Evolutionary conservation across 2,113 vertebrate genomes (phyloP).

Genomic region (Petrocephalus microphthalmus): DNA sequence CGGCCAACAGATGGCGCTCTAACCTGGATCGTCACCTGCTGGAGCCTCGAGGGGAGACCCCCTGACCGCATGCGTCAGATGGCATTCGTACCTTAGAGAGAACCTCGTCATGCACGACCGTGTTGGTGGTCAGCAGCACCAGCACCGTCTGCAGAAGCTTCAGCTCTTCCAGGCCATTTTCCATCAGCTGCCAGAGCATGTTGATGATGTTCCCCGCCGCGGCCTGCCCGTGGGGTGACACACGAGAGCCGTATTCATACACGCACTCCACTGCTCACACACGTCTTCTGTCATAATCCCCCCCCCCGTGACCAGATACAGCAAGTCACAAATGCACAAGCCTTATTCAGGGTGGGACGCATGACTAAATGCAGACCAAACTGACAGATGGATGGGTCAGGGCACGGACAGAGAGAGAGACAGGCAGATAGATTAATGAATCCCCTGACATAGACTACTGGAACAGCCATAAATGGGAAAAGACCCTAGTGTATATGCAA

Average conservation of each 20-base stretch:
- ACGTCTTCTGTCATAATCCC: too few species aligned
- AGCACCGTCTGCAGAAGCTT: slow-evolving; percentile 95
- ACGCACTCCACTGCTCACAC: background rate
- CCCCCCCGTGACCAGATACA: too few species aligned
- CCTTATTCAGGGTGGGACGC: background rate
- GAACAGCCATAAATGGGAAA: background rate
- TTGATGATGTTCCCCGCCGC: slow-evolving; percentile 97
- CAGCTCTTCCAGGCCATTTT: slow-evolving; percentile 94
- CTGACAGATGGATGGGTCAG: background rate
- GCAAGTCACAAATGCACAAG: background rate
- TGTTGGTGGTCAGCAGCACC: slow-evolving; percentile 94
- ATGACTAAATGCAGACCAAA: background rate
- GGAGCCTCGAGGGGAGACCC: too few species aligned
- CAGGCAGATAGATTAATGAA: background rate
- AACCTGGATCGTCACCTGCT: background rate
- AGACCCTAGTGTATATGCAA: background rate
- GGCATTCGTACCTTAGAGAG: slow-evolving; percentile 83
- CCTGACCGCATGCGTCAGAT: background rate
- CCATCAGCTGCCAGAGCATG: slow-evolving; percentile 99
- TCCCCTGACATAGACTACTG: background rate
- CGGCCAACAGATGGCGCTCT: background rate
- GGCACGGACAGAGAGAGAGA: background rate
- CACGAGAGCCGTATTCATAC: background rate
- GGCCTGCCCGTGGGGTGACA: slow-evolving; percentile 59
- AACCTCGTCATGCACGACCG: slow-evolving; percentile 91